Conservation (phyloP, 2,797 vertebrate genomes). For the Acanthopagrus latus region DNA sequence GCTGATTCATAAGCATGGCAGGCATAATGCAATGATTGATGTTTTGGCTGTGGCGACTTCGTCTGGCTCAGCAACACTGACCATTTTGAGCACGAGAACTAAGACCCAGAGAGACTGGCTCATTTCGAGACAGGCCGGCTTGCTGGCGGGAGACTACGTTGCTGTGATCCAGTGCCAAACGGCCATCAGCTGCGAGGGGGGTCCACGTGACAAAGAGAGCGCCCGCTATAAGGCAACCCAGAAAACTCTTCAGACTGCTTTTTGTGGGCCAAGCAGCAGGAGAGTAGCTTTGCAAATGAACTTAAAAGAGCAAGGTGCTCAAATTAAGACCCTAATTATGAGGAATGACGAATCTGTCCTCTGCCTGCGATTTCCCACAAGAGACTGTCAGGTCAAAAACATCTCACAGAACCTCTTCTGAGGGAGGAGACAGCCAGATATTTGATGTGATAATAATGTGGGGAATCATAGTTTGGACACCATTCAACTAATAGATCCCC, state of each 20-base stretch:
- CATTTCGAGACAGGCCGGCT: constrained; percentile 42
- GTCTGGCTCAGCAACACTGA: constrained; percentile 51
- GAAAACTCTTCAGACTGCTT: constrained; percentile 67
- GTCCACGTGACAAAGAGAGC: constrained; percentile 62
- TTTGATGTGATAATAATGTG: constrained; percentile 41
- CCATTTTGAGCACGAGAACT: constrained; percentile 40
- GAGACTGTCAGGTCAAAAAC: constrained; percentile 40
- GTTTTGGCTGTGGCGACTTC: constrained; percentile 63
- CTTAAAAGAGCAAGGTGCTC: constrained; percentile 75
- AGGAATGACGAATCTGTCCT: constrained; percentile 71
- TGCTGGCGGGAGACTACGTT: constrained; percentile 36
- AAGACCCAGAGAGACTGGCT: constrained; percentile 33
- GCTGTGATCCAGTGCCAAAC: constrained; percentile 46
- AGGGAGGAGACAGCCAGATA: constrained; percentile 10
- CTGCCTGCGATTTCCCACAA: constrained; percentile 52
- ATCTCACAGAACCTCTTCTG: constrained; percentile 35
- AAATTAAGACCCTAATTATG: constrained; percentile 81
- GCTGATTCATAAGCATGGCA: constrained; percentile 46
- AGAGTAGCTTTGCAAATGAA: constrained; percentile 77
- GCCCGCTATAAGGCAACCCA: constrained; percentile 69
- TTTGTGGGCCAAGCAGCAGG: constrained; percentile 81
- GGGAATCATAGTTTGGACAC: constrained; percentile 16
- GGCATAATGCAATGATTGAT: constrained; percentile 52
- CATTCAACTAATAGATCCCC: background rate
- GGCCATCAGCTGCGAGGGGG: constrained; percentile 45